phyloP scores from a whole-genome alignment of 30 jellyfish, hydroid and myxozoan species.

The Turritopsis dohrnii region DNA sequence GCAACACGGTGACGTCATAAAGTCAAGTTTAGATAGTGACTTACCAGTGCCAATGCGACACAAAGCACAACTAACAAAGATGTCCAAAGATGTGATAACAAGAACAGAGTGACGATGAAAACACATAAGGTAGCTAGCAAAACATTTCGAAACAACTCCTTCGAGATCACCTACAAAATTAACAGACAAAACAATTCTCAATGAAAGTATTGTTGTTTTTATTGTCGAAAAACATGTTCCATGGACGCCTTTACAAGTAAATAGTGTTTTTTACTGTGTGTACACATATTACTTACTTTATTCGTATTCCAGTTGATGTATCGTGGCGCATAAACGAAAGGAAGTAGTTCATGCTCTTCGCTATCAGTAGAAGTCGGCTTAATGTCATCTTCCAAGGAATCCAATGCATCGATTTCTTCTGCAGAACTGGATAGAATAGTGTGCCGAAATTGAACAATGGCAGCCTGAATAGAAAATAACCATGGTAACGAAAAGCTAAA shows the following conservation, averaged over 20 bases:
- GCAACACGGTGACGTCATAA: no score
- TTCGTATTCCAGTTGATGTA: constrained; percentile 24
- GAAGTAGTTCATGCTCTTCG: neutral
- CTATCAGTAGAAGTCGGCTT: neutral
- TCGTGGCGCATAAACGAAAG: neutral
- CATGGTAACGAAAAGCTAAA: neutral
- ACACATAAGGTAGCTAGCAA: constrained; percentile 31
- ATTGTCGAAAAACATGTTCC: no score
- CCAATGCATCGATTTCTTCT: constrained; percentile 30
- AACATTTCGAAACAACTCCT: constrained; percentile 27
- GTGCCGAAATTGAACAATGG: neutral
- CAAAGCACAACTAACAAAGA: constrained; percentile 23
- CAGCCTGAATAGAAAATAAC: constrained; percentile 8
- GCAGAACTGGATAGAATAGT: neutral
- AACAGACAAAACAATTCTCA: neutral
- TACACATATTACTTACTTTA: no score
- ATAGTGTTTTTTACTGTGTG: no score
- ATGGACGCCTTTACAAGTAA: no score
- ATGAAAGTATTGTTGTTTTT: no score
- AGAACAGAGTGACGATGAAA: constrained; percentile 23
- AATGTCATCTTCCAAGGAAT: constrained; percentile 4
- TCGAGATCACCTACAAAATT: constrained; percentile 10
- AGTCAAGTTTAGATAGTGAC: no score
- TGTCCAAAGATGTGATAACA: constrained; percentile 21
- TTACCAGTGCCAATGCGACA: constrained; percentile 33